phyloP scores from a whole-genome alignment of 2,888 invertebrate genomes.

The Caenorhabditis angaria region DNA sequence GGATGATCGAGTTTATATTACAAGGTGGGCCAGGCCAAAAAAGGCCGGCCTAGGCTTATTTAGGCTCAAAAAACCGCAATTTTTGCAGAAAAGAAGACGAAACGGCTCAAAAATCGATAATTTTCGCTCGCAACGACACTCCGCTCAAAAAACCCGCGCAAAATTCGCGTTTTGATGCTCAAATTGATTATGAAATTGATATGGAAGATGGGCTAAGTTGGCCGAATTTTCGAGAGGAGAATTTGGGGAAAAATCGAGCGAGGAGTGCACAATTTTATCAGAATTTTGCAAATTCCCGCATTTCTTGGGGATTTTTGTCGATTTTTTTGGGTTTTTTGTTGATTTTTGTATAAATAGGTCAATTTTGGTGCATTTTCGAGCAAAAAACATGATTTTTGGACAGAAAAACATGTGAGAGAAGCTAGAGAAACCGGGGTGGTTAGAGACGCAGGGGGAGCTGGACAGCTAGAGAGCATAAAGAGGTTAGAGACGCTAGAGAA shows the following conservation, averaged over 20 bases:
- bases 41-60: not conserved
- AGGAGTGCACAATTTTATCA: constrained; percentile 30
- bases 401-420: too few relatives aligned
- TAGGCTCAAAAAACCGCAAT: not conserved
- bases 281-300: not conserved
- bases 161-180: constrained; percentile 32
- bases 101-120: constrained; percentile 12
- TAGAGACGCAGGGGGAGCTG: too few relatives aligned
- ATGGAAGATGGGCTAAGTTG: constrained; percentile 27
- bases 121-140: constrained; percentile 31
- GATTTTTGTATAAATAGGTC: not conserved
- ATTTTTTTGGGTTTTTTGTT: not conserved
- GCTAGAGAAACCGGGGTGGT: too few relatives aligned
- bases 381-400: too few relatives aligned
- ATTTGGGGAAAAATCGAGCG: constrained; percentile 8
- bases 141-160: too few relatives aligned
- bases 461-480: too few relatives aligned
- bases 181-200: constrained; percentile 34
- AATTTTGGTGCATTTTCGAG: too few relatives aligned
- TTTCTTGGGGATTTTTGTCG: constrained; percentile 4
- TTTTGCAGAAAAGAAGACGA: constrained; percentile 24
- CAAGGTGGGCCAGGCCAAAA: constrained; percentile 2
- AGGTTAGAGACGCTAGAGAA: too few relatives aligned
- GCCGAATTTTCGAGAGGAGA: constrained; percentile 14
- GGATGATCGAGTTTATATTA: constrained; percentile 37